These are phyloP conservation scores for Holotrichia oblita DNA, from an alignment of 1,140 invertebrate species.

Conservation along the genomic window DNA sequence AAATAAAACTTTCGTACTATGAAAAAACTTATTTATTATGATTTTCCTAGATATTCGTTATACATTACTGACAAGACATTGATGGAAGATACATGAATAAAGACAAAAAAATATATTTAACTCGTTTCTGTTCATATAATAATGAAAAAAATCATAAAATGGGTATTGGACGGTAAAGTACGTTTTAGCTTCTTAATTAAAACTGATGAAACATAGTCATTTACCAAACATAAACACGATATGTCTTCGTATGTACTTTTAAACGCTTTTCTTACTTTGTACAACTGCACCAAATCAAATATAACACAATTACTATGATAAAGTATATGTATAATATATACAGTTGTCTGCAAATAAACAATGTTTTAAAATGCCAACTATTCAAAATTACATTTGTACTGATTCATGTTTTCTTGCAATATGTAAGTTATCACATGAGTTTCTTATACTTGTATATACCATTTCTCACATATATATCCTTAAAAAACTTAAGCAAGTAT, in stretches of 20 bases:
- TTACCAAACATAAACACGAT: conserved; percentile 7
- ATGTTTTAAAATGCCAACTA: not conserved
- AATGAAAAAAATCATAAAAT: not conserved
- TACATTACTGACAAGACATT: conserved; percentile 29
- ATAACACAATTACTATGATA: conserved; percentile 12
- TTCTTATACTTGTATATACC: too few species aligned
- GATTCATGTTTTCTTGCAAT: not conserved
- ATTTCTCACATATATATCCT: too few species aligned
- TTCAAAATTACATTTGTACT: conserved; percentile 15
- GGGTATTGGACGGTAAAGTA: conserved; percentile 32
- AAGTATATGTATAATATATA: conserved; percentile 19
- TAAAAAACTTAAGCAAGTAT: too few species aligned
- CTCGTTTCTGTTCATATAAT: not conserved
- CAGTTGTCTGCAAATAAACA: conserved; percentile 14
- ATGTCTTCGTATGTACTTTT: not conserved
- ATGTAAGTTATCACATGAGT: not conserved
- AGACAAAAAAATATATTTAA: not conserved
- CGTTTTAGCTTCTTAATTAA: conserved; percentile 15
- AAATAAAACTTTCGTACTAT: conserved; percentile 24
- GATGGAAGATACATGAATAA: conserved; percentile 30
- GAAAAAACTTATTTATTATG: conserved; percentile 29
- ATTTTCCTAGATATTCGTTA: conserved; percentile 9
- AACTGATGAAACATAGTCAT: not conserved
- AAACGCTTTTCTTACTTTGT: not conserved
- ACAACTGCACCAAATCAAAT: conserved; percentile 24